Evolutionary conservation across 2,113 vertebrate genomes (phyloP).

Genomic region (Jacana jacana): DNA sequence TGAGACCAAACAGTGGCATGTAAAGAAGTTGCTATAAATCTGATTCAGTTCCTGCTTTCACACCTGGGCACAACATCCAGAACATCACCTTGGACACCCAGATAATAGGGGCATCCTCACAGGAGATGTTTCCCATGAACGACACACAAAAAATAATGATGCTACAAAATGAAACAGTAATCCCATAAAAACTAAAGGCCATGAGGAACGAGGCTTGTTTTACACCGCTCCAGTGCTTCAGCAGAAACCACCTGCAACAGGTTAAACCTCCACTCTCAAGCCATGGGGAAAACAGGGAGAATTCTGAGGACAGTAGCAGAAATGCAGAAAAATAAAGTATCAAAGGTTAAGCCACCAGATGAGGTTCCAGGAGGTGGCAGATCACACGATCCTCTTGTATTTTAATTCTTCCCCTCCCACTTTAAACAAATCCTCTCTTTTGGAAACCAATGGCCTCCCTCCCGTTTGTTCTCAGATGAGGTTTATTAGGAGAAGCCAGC

Average conservation of each 20-base stretch:
- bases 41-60: not conserved
- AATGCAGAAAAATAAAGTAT: slow-evolving; percentile 30
- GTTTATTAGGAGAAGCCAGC: not conserved
- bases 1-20: fast-evolving
- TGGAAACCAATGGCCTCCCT: not conserved
- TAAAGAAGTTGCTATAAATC: not conserved
- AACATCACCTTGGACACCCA: not conserved
- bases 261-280: not conserved
- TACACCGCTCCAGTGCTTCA: not conserved
- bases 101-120: not conserved
- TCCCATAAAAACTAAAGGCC: not conserved
- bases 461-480: not conserved
- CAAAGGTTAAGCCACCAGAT: slow-evolving; percentile 24
- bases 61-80: not conserved
- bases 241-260: not conserved
- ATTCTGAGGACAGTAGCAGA: not conserved
- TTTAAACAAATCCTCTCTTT: slow-evolving; percentile 14
- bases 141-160: not conserved
- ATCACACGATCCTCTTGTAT: not conserved
- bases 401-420: slow-evolving; percentile 2
- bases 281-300: not conserved
- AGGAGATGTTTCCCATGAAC: not conserved
- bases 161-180: not conserved
- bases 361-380: not conserved
- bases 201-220: not conserved